Base-by-base conservation (phyloP, 1,140 invertebrate species). In the Octopus sinensis region DNA sequence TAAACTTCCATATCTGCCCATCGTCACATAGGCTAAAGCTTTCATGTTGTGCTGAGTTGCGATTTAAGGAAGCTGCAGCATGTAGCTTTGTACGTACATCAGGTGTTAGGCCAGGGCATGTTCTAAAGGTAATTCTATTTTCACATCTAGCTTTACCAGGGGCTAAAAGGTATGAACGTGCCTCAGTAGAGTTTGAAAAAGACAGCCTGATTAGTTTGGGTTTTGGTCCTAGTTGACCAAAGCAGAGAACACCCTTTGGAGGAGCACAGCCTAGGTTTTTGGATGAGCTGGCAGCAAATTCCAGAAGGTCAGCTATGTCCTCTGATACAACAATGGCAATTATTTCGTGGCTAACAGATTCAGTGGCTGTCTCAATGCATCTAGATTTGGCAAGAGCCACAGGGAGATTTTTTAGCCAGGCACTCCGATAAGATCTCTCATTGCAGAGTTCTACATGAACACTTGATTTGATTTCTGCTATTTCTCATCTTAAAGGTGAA, bases 21-120 rank as follows among this genome's bases (percentile, higher is more conserved):
- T 43, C 30, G 3, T 43, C 56, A 62, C 56, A 4, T 62, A 62
- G 56, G 1, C 56, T 62, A 4, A 17, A 62, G 56, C 17, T 62
- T 62, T 62, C 56, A 62, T 62, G 56, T 62, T 62, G 56, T 62
- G 56, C 56, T 62, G 56, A 62, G 56, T 62, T 62, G 56, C 56
- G 17, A 17, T 62, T 62, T 62, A 62, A 62, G 56, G 56, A 62
- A 62, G 17, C 4, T 62, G 56, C 56, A 62, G 56, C 56, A 17
- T 62, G 56, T 62, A 62, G 56, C 4, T 62, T 62, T 62, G 56
- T 1, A 12, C 56, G 17, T 62, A 4, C 56, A 12, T 62, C 56
- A 62, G 56, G 56, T 62, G 56, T 12, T 12, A 62, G 56, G 56
- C 56, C 17, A 62, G 56, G 56, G 56, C 56, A 17, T 62, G 56